Base-by-base conservation (phyloP, 1,140 invertebrate genomes). In the Aphaenogaster ashmeadi region DNA sequence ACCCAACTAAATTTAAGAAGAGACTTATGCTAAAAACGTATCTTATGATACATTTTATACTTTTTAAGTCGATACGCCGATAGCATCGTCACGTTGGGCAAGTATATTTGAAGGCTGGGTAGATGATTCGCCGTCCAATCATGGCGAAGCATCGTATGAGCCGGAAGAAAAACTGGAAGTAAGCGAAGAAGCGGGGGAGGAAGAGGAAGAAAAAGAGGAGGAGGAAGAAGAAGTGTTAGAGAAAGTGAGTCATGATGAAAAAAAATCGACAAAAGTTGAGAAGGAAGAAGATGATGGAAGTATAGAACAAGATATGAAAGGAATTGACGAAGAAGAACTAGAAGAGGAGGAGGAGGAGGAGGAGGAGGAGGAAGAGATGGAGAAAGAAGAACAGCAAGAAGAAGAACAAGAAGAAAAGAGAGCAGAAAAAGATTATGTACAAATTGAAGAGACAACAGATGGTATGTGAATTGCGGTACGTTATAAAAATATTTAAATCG, bases 31-130 rank as follows among this genome's bases (percentile, higher is more conserved):
- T 58, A 33, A 27, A 69, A 21, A 8, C n/a, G 7, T 69, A 5
- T 62, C 27, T 60, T 60, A 62, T 38, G 9, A 72, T 80, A 44
- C 56, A 75, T 88, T 86, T 83, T 64, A 66, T 79, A 71, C 71
- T 95, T 96, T 62, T 96, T 60, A 89, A 98, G 97, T 98, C 91
- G 97, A 97, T 92, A 97, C 96, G 38, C 97, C 97, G 54, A 91
- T 97, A 87, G 96, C 96, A 13, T 96, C 98, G 91, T 98, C 97
- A 36, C 95, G 96, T 50, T 98, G 97, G 95, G 97, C 97, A 13
- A 96, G 96, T 91, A 96, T 97, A 60, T 97, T 98, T 86, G 97
- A 98, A 93, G 97, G 97, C 13, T 98, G 97, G 97, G 96, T 98
- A n/a, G 97, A 98, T 89, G 97, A 97, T 91, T 93, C 95, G 86